Percentiles rank a stretch among this genome's conserved stretches.
phyloP scores from a whole-genome alignment of 2,888 invertebrate species.

The Ormia ochracea region DNA sequence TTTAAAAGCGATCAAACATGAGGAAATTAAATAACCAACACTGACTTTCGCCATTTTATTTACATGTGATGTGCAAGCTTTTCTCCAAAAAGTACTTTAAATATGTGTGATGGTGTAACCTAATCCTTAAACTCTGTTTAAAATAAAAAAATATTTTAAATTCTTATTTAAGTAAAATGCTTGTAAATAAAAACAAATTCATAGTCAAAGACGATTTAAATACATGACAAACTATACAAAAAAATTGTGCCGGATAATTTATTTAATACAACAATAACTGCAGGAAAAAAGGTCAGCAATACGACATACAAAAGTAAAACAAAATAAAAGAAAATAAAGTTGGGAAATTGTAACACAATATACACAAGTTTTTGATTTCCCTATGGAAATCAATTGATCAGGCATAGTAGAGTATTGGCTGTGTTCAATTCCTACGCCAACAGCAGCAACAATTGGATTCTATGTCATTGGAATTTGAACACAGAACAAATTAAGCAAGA shows the following conservation, averaged over 20 bases:
- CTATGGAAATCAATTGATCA: conserved; percentile 58
- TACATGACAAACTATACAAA: neutral
- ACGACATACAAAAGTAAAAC: neutral
- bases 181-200: neutral
- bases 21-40: no score
- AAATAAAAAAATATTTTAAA: no score
- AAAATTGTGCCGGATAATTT: neutral
- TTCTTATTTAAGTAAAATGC: neutral
- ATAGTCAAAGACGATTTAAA: neutral
- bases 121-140: no score
- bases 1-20: no score
- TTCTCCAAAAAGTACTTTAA: no score
- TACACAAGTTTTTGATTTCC: conserved; percentile 54
- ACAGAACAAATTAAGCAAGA: neutral
- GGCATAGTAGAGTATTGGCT: conserved; percentile 39
- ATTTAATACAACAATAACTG: conserved; percentile 25
- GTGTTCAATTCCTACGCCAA: conserved; percentile 31
- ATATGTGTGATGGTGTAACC: no score
- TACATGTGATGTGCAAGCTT: no score
- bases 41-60: no score
- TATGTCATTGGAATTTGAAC: conserved; percentile 16
- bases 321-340: neutral
- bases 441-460: conserved; percentile 18
- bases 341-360: conserved; percentile 32
- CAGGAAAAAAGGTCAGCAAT: neutral